Conservation (phyloP, 2,797 vertebrate species). For the Diplodus puntazzo region DNA sequence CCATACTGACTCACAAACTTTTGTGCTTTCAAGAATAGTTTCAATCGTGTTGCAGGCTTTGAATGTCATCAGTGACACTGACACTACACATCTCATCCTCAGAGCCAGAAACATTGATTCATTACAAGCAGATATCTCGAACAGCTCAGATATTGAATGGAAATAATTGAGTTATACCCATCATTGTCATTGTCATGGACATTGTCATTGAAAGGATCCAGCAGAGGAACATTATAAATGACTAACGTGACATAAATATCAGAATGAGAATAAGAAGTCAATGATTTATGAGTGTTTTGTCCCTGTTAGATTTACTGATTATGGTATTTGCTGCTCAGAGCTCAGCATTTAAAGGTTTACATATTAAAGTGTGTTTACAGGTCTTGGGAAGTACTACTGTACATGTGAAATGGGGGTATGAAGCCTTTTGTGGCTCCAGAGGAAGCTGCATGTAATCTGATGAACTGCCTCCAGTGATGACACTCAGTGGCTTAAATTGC, state of each 20-base stretch:
- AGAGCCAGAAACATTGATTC: not conserved
- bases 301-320: not conserved
- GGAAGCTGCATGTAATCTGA: too few relatives aligned
- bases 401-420: too few relatives aligned
- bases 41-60: constrained; percentile 36
- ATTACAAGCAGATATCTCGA: not conserved
- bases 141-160: not conserved
- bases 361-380: too few relatives aligned
- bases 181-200: too few relatives aligned
- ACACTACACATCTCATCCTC: constrained; percentile 23
- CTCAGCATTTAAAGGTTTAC: not conserved
- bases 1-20: constrained; percentile 1
- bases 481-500: too few relatives aligned
- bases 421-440: too few relatives aligned
- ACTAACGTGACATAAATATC: not conserved
- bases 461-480: too few relatives aligned
- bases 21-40: constrained; percentile 19
- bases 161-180: not conserved
- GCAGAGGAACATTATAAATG: not conserved
- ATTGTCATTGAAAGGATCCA: not conserved
- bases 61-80: constrained; percentile 47
- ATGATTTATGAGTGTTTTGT: not conserved
- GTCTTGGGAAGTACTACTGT: too few relatives aligned
- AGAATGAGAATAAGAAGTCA: not conserved
- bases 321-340: not conserved